phyloP scores from a whole-genome alignment of 2,888 invertebrate species.

The Nomada lathburiana region DNA sequence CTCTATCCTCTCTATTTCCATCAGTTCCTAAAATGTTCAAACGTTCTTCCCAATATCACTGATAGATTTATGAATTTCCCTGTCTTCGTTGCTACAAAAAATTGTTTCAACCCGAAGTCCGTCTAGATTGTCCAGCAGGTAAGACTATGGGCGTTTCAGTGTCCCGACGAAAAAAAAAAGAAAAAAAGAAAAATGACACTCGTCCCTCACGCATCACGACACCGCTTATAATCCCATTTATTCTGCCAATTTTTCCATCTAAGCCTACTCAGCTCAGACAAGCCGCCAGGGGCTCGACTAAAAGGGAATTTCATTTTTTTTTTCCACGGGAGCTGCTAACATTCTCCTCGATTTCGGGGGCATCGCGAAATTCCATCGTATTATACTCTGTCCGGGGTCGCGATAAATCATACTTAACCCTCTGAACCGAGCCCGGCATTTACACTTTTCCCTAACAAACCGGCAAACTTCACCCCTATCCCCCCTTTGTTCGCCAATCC shows the following conservation, averaged over 20 bases:
- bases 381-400: conserved; percentile 18
- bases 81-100: too few species aligned
- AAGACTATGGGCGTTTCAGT: not conserved
- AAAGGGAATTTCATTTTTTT: conserved; percentile 36
- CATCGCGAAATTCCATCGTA: conserved; percentile 34
- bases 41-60: not conserved
- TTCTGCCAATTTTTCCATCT: conserved; percentile 24
- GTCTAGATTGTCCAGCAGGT: not conserved
- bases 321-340: conserved; percentile 21
- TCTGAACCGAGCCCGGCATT: not conserved
- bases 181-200: not conserved
- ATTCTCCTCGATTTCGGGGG: conserved; percentile 19
- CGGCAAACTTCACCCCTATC: too few species aligned
- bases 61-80: too few species aligned
- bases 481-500: conserved; percentile 26
- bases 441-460: conserved; percentile 1
- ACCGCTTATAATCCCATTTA: conserved; percentile 24
- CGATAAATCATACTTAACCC: conserved; percentile 49
- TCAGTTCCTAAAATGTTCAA: not conserved
- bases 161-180: too few species aligned
- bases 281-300: conserved; percentile 1
- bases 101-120: not conserved
- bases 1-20: not conserved
- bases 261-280: not conserved
- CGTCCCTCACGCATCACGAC: not conserved